Evolutionary conservation across 2,113 vertebrate species (phyloP).

Genomic region (Paralichthys olivaceus): DNA sequence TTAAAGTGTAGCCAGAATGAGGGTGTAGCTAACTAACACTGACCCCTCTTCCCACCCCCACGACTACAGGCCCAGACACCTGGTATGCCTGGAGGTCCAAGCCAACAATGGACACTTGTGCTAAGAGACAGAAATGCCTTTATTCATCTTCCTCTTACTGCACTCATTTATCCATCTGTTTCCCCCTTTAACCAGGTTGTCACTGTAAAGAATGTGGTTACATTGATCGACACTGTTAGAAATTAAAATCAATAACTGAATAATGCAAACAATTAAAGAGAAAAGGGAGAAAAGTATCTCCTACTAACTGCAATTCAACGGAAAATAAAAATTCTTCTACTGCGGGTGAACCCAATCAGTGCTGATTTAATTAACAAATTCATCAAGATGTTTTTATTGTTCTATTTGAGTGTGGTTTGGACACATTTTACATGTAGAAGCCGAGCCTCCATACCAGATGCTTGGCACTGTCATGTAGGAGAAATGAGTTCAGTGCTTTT

Average conservation of each 20-base stretch:
- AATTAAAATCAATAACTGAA: not conserved
- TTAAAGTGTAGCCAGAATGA: constrained; percentile 73
- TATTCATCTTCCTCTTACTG: constrained; percentile 55
- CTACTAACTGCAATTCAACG: not conserved
- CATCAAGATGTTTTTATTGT: not conserved
- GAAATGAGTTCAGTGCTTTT: not conserved
- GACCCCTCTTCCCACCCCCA: constrained; percentile 40
- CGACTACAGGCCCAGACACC: constrained; percentile 72
- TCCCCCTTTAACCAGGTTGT: constrained; percentile 34
- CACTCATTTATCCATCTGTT: constrained; percentile 41
- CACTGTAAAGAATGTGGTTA: constrained; percentile 15
- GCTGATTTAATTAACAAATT: not conserved
- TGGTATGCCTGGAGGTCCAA: constrained; percentile 72
- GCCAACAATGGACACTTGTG: constrained; percentile 77
- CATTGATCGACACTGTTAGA: constrained; percentile 16
- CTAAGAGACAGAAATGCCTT: constrained; percentile 71
- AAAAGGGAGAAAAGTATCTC: not conserved
- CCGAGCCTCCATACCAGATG: not conserved
- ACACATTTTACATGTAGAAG: not conserved
- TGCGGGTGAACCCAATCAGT: not conserved
- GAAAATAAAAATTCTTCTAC: not conserved
- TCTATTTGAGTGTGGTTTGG: not conserved
- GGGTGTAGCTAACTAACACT: constrained; percentile 33
- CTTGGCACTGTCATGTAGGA: not conserved
- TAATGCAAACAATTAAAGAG: not conserved